These are phyloP conservation scores for Rugalucina vietnamica DNA, from an alignment of 2,888 invertebrate genomes.

Conservation along the genomic window DNA sequence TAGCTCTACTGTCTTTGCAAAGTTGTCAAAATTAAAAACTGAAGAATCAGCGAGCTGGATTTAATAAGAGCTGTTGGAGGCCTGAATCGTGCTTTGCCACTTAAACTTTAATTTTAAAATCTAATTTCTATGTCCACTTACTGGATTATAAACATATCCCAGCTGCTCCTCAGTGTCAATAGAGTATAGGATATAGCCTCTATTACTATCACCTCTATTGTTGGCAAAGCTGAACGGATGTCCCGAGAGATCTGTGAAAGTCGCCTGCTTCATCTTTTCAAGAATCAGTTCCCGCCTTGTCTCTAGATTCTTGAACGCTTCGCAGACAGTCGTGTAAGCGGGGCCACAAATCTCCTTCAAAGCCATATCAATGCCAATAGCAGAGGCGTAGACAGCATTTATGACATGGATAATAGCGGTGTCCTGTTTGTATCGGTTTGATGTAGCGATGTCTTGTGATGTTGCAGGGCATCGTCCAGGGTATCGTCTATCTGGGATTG, in stretches of 20 bases:
- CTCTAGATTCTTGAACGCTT: conserved; percentile 68
- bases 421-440: conserved; percentile 75
- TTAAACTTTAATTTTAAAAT: too few species aligned
- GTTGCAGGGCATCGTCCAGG: conserved; percentile 61
- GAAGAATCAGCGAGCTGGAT: too few species aligned
- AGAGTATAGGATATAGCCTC: conserved; percentile 74
- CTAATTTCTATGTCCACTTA: too few species aligned
- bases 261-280: conserved; percentile 68
- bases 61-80: too few species aligned
- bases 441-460: conserved; percentile 61
- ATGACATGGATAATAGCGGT: conserved; percentile 77
- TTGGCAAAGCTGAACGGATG: conserved; percentile 70
- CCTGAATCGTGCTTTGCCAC: too few species aligned
- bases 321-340: conserved; percentile 77
- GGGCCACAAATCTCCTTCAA: conserved; percentile 73
- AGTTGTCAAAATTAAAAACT: too few species aligned
- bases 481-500: conserved; percentile 62
- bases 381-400: conserved; percentile 81
- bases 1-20: too few species aligned
- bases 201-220: conserved; percentile 73
- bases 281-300: conserved; percentile 63
- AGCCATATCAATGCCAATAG: conserved; percentile 75
- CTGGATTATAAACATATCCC: conserved; percentile 55
- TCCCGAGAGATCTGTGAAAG: conserved; percentile 74
- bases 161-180: conserved; percentile 46